Conservation (phyloP, 2,113 vertebrate species). For the Eptatretus burgeri region DNA sequence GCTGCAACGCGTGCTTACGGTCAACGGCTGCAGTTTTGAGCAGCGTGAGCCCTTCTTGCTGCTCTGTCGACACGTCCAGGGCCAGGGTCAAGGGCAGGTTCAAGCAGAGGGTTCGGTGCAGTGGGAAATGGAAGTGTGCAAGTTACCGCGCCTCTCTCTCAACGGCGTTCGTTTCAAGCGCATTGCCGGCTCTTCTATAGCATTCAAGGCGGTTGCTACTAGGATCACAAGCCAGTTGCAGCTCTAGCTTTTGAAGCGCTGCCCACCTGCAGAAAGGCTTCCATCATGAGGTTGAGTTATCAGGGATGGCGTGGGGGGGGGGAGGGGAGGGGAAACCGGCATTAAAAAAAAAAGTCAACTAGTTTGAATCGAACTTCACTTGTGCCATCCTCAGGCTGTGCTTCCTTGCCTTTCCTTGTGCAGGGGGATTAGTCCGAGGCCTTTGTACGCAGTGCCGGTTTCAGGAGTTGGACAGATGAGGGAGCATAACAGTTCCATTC, state of each 20-base stretch:
- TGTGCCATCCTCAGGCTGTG: no score
- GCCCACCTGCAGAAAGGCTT: no score
- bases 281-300: no score
- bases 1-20: slow-evolving; percentile 76
- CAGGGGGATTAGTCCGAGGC: no score
- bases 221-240: slow-evolving; percentile 98
- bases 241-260: slow-evolving; percentile 25
- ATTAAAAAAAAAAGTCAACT: no score
- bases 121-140: slow-evolving; percentile 99
- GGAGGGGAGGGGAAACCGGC: no score
- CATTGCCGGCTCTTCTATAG: slow-evolving; percentile 93
- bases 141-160: slow-evolving; percentile 85
- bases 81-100: slow-evolving; percentile 26
- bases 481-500: no score
- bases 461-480: no score
- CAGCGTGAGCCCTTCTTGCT: slow-evolving; percentile 85
- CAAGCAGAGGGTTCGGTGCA: slow-evolving; percentile 16
- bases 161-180: slow-evolving; percentile 92
- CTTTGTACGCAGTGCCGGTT: no score
- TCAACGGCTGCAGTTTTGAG: slow-evolving; percentile 91
- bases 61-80: slow-evolving; percentile 73
- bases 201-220: slow-evolving; percentile 99
- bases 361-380: no score
- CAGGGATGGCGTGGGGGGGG: no score
- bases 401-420: no score